Evolutionary conservation across 1,140 invertebrate species (phyloP).

Genomic region (Apis mellifera): Amel_HAv3.1 CM009931.2:8557501-8558000

Average conservation of each 20-base stretch:
- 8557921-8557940: conserved; percentile 39
- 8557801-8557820: neutral
- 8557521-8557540: neutral
- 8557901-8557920: conserved; percentile 38
- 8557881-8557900: conserved; percentile 43
- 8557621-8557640: neutral
- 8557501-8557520: neutral
- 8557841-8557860: conserved; percentile 37
- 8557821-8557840: conserved; percentile 29
- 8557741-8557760: neutral
- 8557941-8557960: conserved; percentile 23
- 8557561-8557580: neutral
- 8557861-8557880: conserved; percentile 22
- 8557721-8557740: no score
- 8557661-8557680: neutral
- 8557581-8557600: no score
- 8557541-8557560: neutral
- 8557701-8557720: no score
- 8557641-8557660: neutral
- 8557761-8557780: neutral
- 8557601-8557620: neutral
- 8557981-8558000: neutral
- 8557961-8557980: conserved; percentile 25
- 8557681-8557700: no score
- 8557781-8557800: conserved; percentile 13